Percentiles rank a stretch among this genome's conserved stretches.
These are phyloP conservation scores for Propithecus perrieri DNA, from an alignment of 2,797 vertebrate genomes.

Conservation along the genomic window DNA sequence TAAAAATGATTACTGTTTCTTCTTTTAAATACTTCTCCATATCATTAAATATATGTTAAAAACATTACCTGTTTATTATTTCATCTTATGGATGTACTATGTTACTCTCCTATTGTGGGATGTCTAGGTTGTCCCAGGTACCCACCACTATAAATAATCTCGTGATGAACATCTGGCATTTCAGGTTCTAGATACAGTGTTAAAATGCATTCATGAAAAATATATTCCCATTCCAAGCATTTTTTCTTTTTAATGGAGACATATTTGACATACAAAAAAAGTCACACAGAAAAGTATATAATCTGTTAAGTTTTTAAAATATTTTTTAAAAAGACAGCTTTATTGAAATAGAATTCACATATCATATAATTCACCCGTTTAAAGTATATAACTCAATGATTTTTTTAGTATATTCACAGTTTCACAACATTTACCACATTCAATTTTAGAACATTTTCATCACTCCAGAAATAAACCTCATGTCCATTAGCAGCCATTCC, in stretches of 20 bases:
- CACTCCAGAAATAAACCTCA: not conserved
- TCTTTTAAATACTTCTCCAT: conserved; percentile 25
- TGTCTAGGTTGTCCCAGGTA: not conserved
- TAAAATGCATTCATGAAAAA: not conserved
- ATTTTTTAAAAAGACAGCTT: not conserved
- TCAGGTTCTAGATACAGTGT: not conserved
- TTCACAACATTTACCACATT: not conserved
- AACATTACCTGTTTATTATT: not conserved
- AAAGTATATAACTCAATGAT: not conserved
- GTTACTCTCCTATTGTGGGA: not conserved
- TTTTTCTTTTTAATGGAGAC: not conserved
- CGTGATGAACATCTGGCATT: not conserved
- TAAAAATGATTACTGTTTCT: conserved; percentile 30
- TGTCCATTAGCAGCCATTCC: not conserved
- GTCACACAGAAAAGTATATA: not conserved
- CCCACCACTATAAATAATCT: not conserved
- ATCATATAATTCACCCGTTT: not conserved
- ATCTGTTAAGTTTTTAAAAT: not conserved
- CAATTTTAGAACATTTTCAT: not conserved
- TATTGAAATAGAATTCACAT: not conserved
- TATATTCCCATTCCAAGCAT: not conserved
- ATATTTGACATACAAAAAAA: not conserved
- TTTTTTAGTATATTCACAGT: not conserved
- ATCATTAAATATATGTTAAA: not conserved
- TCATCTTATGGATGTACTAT: not conserved